Evolutionary conservation across 2,797 vertebrate species (phyloP).

Genomic region (Halcyon badia): DNA sequence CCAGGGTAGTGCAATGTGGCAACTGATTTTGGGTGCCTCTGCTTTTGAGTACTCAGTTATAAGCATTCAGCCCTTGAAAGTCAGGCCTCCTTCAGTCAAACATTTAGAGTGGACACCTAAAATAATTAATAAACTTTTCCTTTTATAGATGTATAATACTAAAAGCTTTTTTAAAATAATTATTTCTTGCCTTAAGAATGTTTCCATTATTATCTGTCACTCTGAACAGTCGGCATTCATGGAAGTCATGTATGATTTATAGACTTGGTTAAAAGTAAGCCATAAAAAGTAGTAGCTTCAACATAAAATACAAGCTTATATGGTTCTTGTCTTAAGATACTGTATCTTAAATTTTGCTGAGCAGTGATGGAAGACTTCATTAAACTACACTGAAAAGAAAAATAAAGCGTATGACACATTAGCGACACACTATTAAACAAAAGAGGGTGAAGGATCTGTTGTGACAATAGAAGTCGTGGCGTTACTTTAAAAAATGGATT

Average conservation of each 20-base stretch:
- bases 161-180: not conserved
- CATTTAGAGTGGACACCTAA: not conserved
- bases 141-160: not conserved
- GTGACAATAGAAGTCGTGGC: not conserved
- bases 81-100: not conserved
- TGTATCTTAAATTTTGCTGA: not conserved
- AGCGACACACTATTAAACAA: not conserved
- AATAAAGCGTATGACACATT: not conserved
- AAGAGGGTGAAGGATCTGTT: constrained; percentile 18
- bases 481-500: constrained; percentile 7
- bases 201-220: not conserved
- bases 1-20: not conserved
- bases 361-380: not conserved
- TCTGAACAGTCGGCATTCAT: not conserved
- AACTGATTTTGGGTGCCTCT: not conserved
- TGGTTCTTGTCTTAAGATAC: not conserved
- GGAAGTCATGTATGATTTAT: constrained; percentile 2
- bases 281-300: not conserved
- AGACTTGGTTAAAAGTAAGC: not conserved
- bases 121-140: not conserved
- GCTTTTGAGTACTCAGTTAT: not conserved
- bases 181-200: not conserved
- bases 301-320: not conserved
- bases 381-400: not conserved
- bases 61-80: not conserved